These are phyloP conservation scores for Prosapia bicincta DNA, from an alignment of 2,888 invertebrate species.

Conservation along the genomic window DNA sequence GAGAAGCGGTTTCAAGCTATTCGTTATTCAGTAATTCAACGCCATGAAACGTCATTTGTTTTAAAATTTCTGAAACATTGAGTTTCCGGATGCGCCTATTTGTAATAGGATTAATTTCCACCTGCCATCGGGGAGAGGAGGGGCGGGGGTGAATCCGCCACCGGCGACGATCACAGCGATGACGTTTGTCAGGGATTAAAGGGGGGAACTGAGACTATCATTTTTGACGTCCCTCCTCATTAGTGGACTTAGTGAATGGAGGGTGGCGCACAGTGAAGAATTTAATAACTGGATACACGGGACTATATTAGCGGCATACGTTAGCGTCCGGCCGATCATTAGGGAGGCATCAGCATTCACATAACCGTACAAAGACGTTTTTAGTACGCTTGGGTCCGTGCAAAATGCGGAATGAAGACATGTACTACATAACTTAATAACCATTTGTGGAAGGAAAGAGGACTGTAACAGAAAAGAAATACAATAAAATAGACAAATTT, in stretches of 20 bases:
- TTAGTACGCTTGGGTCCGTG: no score
- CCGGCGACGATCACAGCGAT: background rate
- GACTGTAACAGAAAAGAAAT: no score
- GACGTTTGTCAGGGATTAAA: conserved; percentile 2
- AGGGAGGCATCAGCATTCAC: background rate
- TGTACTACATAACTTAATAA: no score
- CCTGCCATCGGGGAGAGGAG: background rate
- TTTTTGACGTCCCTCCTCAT: background rate
- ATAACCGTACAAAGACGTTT: no score
- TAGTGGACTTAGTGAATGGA: background rate
- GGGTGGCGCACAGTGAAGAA: background rate
- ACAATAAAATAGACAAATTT: no score
- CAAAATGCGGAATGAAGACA: no score
- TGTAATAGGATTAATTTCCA: background rate
- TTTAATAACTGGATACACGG: conserved; percentile 2
- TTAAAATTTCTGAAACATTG: no score
- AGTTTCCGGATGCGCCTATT: background rate
- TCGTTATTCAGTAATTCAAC: no score
- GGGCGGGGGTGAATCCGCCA: background rate
- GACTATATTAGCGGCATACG: background rate
- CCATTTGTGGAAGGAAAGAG: no score
- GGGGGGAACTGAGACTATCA: background rate
- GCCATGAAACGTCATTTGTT: no score
- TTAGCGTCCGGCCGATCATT: background rate
- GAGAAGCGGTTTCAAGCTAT: no score